These are phyloP conservation scores for Enteromius trimaculatus DNA, from an alignment of 2,797 vertebrate species.

Conservation along the genomic window DNA sequence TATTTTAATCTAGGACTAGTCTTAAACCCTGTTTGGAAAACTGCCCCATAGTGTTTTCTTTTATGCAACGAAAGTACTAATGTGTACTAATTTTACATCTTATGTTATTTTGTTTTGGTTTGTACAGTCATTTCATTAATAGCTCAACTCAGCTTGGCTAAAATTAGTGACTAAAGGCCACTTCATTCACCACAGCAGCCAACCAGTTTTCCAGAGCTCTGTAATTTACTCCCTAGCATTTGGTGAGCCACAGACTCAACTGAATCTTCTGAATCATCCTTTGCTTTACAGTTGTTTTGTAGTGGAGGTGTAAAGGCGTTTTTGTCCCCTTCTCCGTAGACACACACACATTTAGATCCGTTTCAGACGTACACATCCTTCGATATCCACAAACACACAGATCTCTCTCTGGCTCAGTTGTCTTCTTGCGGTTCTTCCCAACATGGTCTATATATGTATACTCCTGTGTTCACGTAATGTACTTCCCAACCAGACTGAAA, in stretches of 20 bases:
- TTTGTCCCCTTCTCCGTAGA: background rate
- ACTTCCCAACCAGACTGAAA: background rate
- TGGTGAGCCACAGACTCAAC: slow-evolving; percentile 66
- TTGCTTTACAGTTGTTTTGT: slow-evolving; percentile 40
- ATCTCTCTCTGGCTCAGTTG: background rate
- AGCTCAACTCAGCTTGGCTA: slow-evolving; percentile 61
- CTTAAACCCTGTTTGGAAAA: too few relatives aligned
- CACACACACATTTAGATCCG: background rate
- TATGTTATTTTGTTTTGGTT: slow-evolving; percentile 9
- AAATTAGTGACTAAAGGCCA: slow-evolving; percentile 73
- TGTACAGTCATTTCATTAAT: slow-evolving; percentile 66
- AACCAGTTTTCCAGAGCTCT: slow-evolving; percentile 77
- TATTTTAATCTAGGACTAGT: too few relatives aligned
- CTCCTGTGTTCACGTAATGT: background rate
- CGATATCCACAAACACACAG: slow-evolving; percentile 19
- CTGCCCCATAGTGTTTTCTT: background rate
- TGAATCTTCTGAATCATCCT: slow-evolving; percentile 64
- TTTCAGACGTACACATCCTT: slow-evolving; percentile 32
- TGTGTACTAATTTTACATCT: too few relatives aligned
- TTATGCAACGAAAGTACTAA: background rate
- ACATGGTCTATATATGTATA: background rate
- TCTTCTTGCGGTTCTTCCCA: slow-evolving; percentile 34
- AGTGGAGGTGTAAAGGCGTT: background rate
- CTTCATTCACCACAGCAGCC: slow-evolving; percentile 81
- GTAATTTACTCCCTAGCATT: slow-evolving; percentile 64